phyloP scores from a whole-genome alignment of 2,113 vertebrate genomes.

The Diphyllodes magnificus region DNA sequence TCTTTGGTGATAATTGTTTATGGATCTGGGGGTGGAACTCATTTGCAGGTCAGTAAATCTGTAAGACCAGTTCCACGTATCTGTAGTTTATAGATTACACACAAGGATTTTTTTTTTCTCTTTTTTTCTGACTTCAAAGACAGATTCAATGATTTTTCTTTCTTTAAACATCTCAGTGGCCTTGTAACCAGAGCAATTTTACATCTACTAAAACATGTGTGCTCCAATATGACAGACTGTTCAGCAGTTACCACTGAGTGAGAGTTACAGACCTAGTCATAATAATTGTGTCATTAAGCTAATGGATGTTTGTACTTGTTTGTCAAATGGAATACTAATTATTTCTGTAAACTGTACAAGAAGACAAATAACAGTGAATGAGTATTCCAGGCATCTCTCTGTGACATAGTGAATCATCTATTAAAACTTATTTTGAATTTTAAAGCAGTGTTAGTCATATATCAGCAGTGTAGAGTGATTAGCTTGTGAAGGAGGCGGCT shows the following conservation, averaged over 20 bases:
- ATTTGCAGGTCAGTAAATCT: not conserved
- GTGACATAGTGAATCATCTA: constrained; percentile 27
- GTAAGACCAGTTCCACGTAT: not conserved
- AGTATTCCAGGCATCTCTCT: constrained; percentile 22
- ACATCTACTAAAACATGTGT: not conserved
- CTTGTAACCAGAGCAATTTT: not conserved
- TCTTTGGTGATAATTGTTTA: not conserved
- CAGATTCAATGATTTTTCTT: not conserved
- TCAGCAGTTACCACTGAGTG: not conserved
- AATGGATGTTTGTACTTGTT: constrained; percentile 40
- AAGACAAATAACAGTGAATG: not conserved
- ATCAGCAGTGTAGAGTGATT: not conserved
- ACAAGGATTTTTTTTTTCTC: not conserved
- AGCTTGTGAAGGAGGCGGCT: not conserved
- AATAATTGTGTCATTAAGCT: constrained; percentile 25
- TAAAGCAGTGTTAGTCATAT: not conserved
- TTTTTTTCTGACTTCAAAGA: not conserved
- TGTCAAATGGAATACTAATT: constrained; percentile 27
- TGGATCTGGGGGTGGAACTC: not conserved
- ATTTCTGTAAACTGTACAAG: constrained; percentile 9
- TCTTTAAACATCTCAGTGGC: not conserved
- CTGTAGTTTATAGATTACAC: not conserved
- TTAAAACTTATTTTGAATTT: constrained; percentile 10
- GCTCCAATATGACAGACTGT: not conserved
- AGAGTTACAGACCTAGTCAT: not conserved